Conservation (phyloP, 2,888 invertebrate species). For the Shargacucullia verbasci region DNA sequence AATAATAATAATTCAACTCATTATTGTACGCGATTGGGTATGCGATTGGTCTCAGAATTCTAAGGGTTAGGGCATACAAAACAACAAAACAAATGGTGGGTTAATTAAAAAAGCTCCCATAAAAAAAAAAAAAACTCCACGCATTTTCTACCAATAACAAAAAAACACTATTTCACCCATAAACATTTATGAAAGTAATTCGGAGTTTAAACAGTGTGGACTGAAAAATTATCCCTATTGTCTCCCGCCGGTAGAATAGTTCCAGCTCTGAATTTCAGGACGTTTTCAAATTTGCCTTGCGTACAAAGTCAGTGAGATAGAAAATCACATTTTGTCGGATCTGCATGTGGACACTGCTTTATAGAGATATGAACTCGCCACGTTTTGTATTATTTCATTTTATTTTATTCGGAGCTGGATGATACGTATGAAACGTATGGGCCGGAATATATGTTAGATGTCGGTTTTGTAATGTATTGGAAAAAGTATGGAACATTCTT, state of each 20-base stretch:
- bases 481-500: too few species aligned
- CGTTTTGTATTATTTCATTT: constrained; percentile 29
- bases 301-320: constrained; percentile 53
- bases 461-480: too few species aligned
- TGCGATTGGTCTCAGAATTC: too few species aligned
- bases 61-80: too few species aligned
- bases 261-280: constrained; percentile 51
- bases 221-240: constrained; percentile 53
- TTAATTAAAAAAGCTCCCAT: too few species aligned
- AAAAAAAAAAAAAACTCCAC: too few species aligned
- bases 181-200: constrained; percentile 21
- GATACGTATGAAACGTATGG: too few species aligned
- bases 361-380: constrained; percentile 21
- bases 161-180: constrained; percentile 3
- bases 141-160: constrained; percentile 1
- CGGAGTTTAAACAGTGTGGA: constrained; percentile 1
- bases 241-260: constrained; percentile 38
- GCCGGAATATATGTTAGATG: too few species aligned
- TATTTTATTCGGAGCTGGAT: constrained; percentile 29
- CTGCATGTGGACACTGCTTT: constrained; percentile 47
- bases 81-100: too few species aligned
- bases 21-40: too few species aligned
- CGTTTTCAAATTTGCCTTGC: constrained; percentile 52
- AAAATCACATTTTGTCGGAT: constrained; percentile 61
- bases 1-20: too few species aligned